Percentiles rank a stretch among this genome's conserved stretches.
These are phyloP conservation scores for Cottoperca gobio DNA, from an alignment of 2,797 vertebrate species.

Conservation along the genomic window DNA sequence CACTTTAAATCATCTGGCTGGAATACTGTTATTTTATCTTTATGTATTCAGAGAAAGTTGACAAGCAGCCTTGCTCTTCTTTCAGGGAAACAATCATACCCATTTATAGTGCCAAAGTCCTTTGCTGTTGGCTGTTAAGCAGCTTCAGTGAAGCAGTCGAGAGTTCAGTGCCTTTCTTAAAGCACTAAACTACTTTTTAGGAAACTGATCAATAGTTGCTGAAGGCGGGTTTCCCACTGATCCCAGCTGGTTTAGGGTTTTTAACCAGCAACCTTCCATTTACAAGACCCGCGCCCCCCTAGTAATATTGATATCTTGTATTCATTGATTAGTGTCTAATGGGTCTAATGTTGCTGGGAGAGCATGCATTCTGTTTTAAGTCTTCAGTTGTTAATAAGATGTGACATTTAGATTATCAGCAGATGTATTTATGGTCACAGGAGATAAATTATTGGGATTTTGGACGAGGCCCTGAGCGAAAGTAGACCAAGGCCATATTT, in stretches of 20 bases:
- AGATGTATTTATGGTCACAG: constrained; percentile 69
- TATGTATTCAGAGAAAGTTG: constrained; percentile 11
- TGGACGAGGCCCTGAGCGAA: constrained; percentile 66
- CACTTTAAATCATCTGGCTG: constrained; percentile 7
- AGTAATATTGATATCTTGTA: constrained; percentile 63
- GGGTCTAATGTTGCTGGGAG: constrained; percentile 61
- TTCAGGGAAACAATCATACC: background rate
- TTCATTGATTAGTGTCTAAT: constrained; percentile 71
- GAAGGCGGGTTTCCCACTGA: background rate
- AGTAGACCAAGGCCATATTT: constrained; percentile 63
- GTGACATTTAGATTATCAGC: constrained; percentile 76
- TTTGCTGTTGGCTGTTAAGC: constrained; percentile 8
- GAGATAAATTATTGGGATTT: constrained; percentile 71
- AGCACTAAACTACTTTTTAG: constrained; percentile 6
- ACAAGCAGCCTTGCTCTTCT: constrained; percentile 6
- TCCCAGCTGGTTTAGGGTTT: constrained; percentile 23
- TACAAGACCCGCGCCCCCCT: background rate
- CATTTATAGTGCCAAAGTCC: background rate
- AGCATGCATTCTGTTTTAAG: constrained; percentile 53
- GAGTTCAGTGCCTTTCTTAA: constrained; percentile 6
- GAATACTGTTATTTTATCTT: constrained; percentile 24
- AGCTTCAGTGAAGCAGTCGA: background rate
- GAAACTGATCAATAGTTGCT: constrained; percentile 5
- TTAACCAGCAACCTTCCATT: constrained; percentile 38
- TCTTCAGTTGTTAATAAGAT: constrained; percentile 67